Percentiles rank a stretch among this genome's conserved stretches.
Conservation (phyloP, 2,113 vertebrate genomes). For the Oncorhynchus keta region DNA sequence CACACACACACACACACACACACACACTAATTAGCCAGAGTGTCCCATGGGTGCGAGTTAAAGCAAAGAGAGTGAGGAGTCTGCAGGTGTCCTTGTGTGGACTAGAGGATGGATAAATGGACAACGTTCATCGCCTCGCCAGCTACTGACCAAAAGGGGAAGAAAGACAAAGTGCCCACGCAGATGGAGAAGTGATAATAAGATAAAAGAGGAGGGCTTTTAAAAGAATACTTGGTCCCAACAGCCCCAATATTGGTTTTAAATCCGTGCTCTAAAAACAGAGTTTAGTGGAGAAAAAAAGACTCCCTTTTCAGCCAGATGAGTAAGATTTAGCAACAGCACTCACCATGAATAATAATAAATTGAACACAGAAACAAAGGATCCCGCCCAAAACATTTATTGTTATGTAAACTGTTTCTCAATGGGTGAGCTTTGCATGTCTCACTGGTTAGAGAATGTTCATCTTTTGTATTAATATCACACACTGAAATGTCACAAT, state of each 20-base stretch:
- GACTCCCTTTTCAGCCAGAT: conserved; percentile 58
- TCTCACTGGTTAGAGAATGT: conserved; percentile 42
- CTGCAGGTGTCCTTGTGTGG: conserved; percentile 18
- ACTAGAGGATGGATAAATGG: conserved; percentile 35
- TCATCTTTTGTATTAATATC: conserved; percentile 64
- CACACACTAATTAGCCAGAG: neutral
- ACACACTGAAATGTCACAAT: conserved; percentile 58
- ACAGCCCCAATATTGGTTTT: conserved; percentile 72
- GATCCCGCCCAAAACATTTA: conserved; percentile 39
- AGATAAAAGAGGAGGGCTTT: conserved; percentile 56
- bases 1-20: neutral
- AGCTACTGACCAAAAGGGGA: conserved; percentile 54
- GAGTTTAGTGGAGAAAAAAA: conserved; percentile 47
- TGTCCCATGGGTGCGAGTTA: too few species aligned
- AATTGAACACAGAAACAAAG: conserved; percentile 58
- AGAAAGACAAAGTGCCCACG: conserved; percentile 60
- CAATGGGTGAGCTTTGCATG: conserved; percentile 31
- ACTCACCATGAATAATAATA: conserved; percentile 75
- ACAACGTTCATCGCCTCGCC: conserved; percentile 64
- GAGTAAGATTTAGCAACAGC: conserved; percentile 64
- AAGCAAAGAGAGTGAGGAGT: conserved; percentile 13
- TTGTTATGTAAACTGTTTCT: conserved; percentile 72
- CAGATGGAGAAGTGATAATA: conserved; percentile 71
- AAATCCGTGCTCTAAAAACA: conserved; percentile 67
- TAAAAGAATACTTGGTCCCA: conserved; percentile 58